Evolutionary conservation across 1,140 invertebrate species (phyloP).

Genomic region (Sminthurides bifidus): DNA sequence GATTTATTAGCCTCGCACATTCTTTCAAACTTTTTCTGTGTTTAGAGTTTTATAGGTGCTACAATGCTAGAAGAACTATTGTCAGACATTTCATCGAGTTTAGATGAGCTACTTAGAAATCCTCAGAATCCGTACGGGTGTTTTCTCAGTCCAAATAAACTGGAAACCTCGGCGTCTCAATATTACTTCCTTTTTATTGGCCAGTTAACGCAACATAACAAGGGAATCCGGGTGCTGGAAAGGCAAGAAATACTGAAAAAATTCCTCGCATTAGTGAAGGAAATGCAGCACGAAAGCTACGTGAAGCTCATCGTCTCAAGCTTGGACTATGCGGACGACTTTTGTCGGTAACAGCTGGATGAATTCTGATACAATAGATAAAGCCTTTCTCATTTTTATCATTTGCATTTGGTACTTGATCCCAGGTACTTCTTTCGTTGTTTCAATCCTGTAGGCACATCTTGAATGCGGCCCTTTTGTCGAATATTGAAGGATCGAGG

Average conservation of each 20-base stretch:
- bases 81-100: constrained; percentile 60
- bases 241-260: constrained; percentile 66
- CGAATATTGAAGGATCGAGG: constrained; percentile 57
- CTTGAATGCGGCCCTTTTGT: constrained; percentile 53
- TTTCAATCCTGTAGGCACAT: constrained; percentile 40
- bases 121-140: constrained; percentile 65
- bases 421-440: too few species aligned
- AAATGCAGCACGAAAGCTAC: constrained; percentile 78
- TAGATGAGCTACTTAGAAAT: constrained; percentile 55
- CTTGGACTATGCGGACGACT: constrained; percentile 68
- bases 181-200: constrained; percentile 90
- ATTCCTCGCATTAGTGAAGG: constrained; percentile 62
- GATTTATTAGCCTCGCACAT: neutral
- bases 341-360: constrained; percentile 46
- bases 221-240: constrained; percentile 60
- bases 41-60: constrained; percentile 11
- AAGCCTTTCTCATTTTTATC: neutral
- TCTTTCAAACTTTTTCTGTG: neutral
- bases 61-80: constrained; percentile 58
- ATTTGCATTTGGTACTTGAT: too few species aligned
- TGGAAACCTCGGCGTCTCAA: constrained; percentile 77
- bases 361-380: neutral
- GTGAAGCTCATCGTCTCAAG: constrained; percentile 82
- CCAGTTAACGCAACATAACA: constrained; percentile 59
- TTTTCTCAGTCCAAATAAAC: constrained; percentile 73